phyloP scores from a whole-genome alignment of 2,888 invertebrate species.

The Epinotia ramella region DNA sequence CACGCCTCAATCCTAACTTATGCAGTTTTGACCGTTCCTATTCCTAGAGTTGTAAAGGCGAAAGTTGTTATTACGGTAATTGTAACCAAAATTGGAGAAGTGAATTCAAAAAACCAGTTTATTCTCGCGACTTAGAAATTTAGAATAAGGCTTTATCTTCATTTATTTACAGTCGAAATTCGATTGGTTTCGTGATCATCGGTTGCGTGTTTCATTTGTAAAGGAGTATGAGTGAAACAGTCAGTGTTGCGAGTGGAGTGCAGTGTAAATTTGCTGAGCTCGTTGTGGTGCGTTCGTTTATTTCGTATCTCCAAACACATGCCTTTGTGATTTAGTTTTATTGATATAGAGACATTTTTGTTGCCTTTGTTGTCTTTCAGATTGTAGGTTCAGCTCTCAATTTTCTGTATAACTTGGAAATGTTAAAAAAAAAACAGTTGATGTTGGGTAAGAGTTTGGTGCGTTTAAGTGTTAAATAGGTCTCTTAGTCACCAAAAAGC shows the following conservation, averaged over 20 bases:
- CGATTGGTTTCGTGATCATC: constrained; percentile 46
- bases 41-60: constrained; percentile 62
- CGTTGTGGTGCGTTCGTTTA: constrained; percentile 74
- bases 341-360: constrained; percentile 54
- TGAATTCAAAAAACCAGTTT: constrained; percentile 62
- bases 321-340: constrained; percentile 71
- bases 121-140: constrained; percentile 47
- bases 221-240: constrained; percentile 72
- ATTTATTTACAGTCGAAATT: constrained; percentile 47
- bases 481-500: background rate
- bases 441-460: background rate
- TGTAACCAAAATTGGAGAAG: constrained; percentile 62
- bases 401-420: background rate
- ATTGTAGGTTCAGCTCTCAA: constrained; percentile 38
- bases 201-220: constrained; percentile 49
- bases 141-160: constrained; percentile 49
- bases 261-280: constrained; percentile 80
- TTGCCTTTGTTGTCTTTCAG: constrained; percentile 25
- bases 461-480: constrained; percentile 2
- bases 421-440: constrained; percentile 18
- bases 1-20: constrained; percentile 55
- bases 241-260: constrained; percentile 78
- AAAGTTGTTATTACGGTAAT: constrained; percentile 66
- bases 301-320: constrained; percentile 64
- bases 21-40: constrained; percentile 55